These are phyloP conservation scores for human DNA, from an alignment of 2,113 vertebrate genomes.

Conservation along the genomic window DNA sequence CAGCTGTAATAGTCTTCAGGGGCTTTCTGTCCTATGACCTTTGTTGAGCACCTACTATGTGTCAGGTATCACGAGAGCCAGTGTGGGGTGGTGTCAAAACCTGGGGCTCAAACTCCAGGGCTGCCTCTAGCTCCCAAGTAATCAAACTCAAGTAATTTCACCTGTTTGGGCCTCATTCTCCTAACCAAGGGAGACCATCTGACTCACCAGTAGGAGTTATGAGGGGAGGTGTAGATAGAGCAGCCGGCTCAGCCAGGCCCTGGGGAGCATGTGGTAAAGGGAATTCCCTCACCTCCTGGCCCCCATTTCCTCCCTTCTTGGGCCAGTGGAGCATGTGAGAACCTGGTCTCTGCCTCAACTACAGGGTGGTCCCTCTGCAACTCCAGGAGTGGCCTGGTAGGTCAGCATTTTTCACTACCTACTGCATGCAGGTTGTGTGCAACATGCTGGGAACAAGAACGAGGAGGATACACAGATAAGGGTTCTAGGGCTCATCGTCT, in stretches of 20 bases:
- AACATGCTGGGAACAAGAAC: fast-evolving
- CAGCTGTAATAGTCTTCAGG: background rate
- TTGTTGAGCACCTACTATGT: fast-evolving
- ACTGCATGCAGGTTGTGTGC: fast-evolving
- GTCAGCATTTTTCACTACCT: fast-evolving
- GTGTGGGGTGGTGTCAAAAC: fast-evolving
- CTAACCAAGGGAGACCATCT: fast-evolving
- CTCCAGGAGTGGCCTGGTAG: background rate
- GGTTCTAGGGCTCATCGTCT: background rate
- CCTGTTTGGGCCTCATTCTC: fast-evolving
- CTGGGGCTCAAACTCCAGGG: fast-evolving
- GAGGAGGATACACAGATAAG: fast-evolving
- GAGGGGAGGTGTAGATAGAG: fast-evolving
- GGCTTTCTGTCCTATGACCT: background rate
- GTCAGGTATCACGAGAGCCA: fast-evolving
- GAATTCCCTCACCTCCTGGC: background rate
- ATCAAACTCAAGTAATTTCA: background rate
- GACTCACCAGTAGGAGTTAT: fast-evolving
- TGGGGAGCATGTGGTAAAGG: fast-evolving
- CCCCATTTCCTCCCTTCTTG: background rate
- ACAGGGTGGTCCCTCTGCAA: fast-evolving
- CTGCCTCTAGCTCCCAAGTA: background rate
- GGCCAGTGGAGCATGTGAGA: background rate
- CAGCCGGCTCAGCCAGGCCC: background rate
- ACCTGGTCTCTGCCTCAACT: fast-evolving